A percentile compares a stretch with the other conserved stretches of the same genome.
These are phyloP conservation scores for Zosterops hypoxanthus DNA, from an alignment of 2,113 vertebrate species.

Conservation along the genomic window DNA sequence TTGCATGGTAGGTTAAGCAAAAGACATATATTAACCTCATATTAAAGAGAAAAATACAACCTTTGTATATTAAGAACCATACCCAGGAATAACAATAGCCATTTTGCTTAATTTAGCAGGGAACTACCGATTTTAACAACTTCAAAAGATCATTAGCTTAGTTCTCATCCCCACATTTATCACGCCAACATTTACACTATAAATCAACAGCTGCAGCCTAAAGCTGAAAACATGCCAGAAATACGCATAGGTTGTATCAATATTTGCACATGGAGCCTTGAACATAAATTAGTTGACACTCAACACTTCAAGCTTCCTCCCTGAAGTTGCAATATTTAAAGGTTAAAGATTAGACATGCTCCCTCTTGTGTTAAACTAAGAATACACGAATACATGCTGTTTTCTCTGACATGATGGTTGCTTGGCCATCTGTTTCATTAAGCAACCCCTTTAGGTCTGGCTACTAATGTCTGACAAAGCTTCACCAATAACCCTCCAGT, in stretches of 20 bases:
- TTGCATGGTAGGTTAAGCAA: not conserved
- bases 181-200: not conserved
- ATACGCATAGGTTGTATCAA: conserved; percentile 59
- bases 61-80: not conserved
- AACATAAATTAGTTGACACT: conserved; percentile 58
- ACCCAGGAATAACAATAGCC: not conserved
- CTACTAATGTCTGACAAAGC: conserved; percentile 42
- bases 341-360: conserved; percentile 77
- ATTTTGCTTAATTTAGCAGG: not conserved
- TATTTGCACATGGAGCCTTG: conserved; percentile 53
- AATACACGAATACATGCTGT: conserved; percentile 68
- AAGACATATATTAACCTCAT: conserved; percentile 3
- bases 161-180: not conserved
- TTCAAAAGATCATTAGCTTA: not conserved
- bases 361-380: conserved; percentile 76
- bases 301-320: conserved; percentile 60
- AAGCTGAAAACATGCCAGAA: conserved; percentile 45
- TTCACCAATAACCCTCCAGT: not conserved
- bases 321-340: conserved; percentile 71
- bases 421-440: conserved; percentile 70
- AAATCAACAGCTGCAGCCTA: conserved; percentile 35
- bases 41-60: not conserved
- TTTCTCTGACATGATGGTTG: conserved; percentile 70
- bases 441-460: conserved; percentile 54
- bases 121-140: not conserved